These are phyloP conservation scores for Noctua janthe DNA, from an alignment of 2,888 invertebrate genomes.

Conservation along the genomic window DNA sequence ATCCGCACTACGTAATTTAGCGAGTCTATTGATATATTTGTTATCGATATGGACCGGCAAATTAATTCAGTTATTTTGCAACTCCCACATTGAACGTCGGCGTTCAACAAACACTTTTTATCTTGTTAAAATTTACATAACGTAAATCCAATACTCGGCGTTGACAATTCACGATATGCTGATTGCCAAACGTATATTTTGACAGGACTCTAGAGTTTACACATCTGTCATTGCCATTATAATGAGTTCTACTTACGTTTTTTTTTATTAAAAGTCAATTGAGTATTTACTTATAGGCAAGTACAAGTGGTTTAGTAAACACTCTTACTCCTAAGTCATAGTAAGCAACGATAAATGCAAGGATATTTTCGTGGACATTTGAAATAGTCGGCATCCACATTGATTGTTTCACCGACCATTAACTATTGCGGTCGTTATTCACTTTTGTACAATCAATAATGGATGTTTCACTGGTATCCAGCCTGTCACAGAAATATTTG, in stretches of 20 bases:
- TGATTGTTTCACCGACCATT: slow-evolving; percentile 45
- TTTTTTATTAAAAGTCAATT: background rate
- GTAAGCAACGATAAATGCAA: slow-evolving; percentile 2
- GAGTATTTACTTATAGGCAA: background rate
- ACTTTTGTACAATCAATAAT: slow-evolving; percentile 48
- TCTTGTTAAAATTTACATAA: slow-evolving; percentile 84
- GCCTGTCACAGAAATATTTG: slow-evolving; percentile 45
- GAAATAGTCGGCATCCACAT: slow-evolving; percentile 20
- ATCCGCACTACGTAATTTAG: slow-evolving; percentile 78
- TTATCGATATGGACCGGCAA: slow-evolving; percentile 73
- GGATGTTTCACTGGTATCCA: slow-evolving; percentile 47
- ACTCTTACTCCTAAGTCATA: background rate
- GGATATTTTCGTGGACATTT: slow-evolving; percentile 15
- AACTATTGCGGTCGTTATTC: slow-evolving; percentile 37
- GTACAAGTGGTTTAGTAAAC: background rate
- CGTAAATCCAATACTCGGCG: slow-evolving; percentile 80
- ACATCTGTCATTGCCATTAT: background rate
- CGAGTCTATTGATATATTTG: slow-evolving; percentile 77
- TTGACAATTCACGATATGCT: slow-evolving; percentile 81
- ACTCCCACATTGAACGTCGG: slow-evolving; percentile 76
- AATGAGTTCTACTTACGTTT: background rate
- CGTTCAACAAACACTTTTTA: slow-evolving; percentile 81
- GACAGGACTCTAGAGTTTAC: slow-evolving; percentile 64
- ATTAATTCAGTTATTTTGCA: slow-evolving; percentile 76
- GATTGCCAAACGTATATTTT: slow-evolving; percentile 70